Conservation (phyloP, 2,888 invertebrate species). For the Aleiodes testaceus region DNA sequence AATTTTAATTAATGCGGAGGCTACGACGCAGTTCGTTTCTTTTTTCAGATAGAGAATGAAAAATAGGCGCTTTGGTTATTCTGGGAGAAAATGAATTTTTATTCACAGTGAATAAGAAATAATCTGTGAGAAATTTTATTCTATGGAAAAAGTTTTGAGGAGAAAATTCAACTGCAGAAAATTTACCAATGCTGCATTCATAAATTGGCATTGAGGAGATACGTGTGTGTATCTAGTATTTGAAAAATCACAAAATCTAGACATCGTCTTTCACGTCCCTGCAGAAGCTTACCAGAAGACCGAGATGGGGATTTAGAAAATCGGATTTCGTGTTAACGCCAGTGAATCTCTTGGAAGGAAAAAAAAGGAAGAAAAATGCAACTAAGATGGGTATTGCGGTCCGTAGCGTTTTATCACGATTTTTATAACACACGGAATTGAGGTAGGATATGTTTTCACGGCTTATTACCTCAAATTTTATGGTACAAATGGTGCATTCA, state of each 20-base stretch:
- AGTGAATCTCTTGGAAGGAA: slow-evolving; percentile 34
- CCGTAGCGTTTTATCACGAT: slow-evolving; percentile 27
- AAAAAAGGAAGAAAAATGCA: slow-evolving; percentile 26
- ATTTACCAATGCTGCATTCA: slow-evolving; percentile 3
- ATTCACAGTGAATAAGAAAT: not conserved
- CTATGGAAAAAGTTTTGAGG: not conserved
- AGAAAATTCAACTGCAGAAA: not conserved
- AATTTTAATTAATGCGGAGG: not conserved
- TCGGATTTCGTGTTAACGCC: slow-evolving; percentile 52
- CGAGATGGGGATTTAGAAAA: slow-evolving; percentile 52
- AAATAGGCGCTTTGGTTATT: too few relatives aligned
- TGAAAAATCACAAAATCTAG: slow-evolving; percentile 26
- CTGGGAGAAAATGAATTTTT: too few relatives aligned
- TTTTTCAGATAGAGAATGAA: too few relatives aligned
- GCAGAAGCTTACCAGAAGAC: slow-evolving; percentile 9
- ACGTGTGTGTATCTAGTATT: slow-evolving; percentile 11
- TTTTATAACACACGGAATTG: slow-evolving; percentile 17
- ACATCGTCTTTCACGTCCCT: slow-evolving; percentile 36
- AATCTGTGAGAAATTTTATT: not conserved
- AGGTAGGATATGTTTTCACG: slow-evolving; percentile 17
- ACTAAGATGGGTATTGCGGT: slow-evolving; percentile 3
- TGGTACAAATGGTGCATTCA: not conserved
- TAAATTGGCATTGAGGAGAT: slow-evolving; percentile 24
- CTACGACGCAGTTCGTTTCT: not conserved
- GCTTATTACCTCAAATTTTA: slow-evolving; percentile 19